Percentiles rank a stretch among this genome's conserved stretches.
These are phyloP conservation scores for Cochlearius cochlearius DNA, from an alignment of 2,113 vertebrate genomes.

Conservation along the genomic window DNA sequence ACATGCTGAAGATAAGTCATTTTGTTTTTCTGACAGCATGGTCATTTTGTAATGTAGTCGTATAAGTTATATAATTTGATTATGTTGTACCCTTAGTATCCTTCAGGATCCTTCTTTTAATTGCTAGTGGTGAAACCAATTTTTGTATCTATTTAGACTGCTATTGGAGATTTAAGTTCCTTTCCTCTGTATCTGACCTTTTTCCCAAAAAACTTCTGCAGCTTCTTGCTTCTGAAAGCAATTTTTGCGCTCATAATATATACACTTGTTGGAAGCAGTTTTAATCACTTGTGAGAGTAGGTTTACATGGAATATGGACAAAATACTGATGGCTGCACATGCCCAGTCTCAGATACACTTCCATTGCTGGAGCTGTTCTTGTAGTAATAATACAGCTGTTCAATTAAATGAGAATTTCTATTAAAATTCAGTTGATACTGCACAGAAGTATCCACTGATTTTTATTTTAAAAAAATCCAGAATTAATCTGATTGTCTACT, in stretches of 20 bases:
- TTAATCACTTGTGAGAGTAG: not conserved
- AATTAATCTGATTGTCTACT: not conserved
- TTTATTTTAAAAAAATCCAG: not conserved
- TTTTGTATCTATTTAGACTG: not conserved
- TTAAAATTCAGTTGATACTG: not conserved
- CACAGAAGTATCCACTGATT: not conserved
- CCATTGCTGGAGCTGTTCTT: not conserved
- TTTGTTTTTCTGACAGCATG: not conserved
- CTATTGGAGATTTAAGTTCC: not conserved
- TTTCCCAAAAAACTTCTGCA: not conserved
- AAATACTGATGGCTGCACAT: not conserved
- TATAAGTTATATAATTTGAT: not conserved
- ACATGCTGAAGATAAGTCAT: not conserved
- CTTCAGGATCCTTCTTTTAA: not conserved
- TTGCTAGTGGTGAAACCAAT: not conserved
- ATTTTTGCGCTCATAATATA: not conserved
- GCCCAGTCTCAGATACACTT: not conserved
- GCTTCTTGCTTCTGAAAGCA: not conserved
- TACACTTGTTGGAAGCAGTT: not conserved
- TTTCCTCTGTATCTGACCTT: not conserved
- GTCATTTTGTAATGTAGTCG: not conserved
- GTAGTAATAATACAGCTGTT: not conserved
- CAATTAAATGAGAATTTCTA: not conserved
- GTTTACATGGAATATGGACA: not conserved
- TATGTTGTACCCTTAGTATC: not conserved